Evolutionary conservation across 2,888 invertebrate species (phyloP).

Genomic region (Cynaeus angustus): DNA sequence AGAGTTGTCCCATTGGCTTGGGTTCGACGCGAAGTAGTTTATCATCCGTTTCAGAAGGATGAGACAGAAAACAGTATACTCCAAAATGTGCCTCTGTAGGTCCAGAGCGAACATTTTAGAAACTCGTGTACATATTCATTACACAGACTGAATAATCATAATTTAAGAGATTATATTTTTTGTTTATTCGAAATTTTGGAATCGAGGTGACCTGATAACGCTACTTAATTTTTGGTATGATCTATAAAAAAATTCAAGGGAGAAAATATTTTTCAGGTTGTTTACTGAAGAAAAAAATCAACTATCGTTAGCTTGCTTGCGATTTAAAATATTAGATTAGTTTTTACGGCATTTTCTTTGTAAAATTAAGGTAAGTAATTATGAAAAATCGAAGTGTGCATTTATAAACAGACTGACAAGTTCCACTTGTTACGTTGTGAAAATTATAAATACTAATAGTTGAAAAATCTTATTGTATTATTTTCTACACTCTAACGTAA

Average conservation of each 20-base stretch:
- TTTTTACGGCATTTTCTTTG: constrained; percentile 26
- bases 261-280: constrained; percentile 44
- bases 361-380: constrained; percentile 37
- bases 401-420: constrained; percentile 55
- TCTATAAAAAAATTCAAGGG: constrained; percentile 30
- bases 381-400: constrained; percentile 47
- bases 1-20: constrained; percentile 71
- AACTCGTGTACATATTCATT: constrained; percentile 58
- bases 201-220: constrained; percentile 48
- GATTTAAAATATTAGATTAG: constrained; percentile 37
- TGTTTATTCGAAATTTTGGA: constrained; percentile 19
- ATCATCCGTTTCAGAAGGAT: constrained; percentile 77
- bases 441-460: constrained; percentile 44
- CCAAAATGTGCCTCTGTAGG: constrained; percentile 55
- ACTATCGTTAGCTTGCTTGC: constrained; percentile 42
- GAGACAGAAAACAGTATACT: constrained; percentile 53
- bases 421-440: constrained; percentile 47
- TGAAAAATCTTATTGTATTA: constrained; percentile 44
- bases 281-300: constrained; percentile 44
- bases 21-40: constrained; percentile 77
- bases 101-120: constrained; percentile 49
- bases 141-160: constrained; percentile 65
- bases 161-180: constrained; percentile 47
- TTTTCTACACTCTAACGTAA: constrained; percentile 37
- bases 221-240: constrained; percentile 47